Evolutionary conservation across 1,140 invertebrate genomes (phyloP).

Genomic region (Lepidotrigona ventralis): DNA sequence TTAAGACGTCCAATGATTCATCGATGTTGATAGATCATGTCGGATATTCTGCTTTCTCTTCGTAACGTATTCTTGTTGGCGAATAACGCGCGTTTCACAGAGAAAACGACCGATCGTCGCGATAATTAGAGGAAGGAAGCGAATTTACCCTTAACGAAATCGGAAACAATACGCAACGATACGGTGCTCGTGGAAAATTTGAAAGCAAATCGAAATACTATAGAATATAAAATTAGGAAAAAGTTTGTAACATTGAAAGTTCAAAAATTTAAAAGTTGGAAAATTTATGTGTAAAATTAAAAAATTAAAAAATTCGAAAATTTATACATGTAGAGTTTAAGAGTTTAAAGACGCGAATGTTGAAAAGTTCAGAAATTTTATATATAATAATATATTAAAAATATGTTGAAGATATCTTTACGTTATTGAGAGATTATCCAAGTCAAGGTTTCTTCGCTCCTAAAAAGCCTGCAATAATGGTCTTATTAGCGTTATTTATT

Average conservation of each 20-base stretch:
- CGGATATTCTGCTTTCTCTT: conserved; percentile 9
- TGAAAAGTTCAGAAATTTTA: neutral
- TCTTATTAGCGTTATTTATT: neutral
- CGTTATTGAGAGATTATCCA: conserved; percentile 24
- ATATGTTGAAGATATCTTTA: neutral
- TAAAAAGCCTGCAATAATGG: conserved; percentile 60
- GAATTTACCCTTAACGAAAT: neutral
- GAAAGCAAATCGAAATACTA: neutral
- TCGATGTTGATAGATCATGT: neutral
- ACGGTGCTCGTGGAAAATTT: neutral
- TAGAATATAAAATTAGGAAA: neutral
- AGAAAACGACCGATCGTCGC: neutral
- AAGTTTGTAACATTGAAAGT: neutral
- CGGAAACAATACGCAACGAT: neutral
- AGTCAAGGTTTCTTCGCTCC: conserved; percentile 68
- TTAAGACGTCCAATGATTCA: conserved; percentile 31
- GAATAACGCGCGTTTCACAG: neutral
- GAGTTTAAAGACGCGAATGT: neutral
- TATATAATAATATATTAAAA: neutral
- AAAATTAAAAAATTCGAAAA: neutral
- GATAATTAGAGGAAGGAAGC: neutral
- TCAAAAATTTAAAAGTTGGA: neutral
- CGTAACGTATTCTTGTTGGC: neutral
- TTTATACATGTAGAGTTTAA: neutral
- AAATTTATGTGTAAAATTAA: neutral